Conservation (phyloP, 2,888 invertebrate species). For the Anodontia alba region DNA sequence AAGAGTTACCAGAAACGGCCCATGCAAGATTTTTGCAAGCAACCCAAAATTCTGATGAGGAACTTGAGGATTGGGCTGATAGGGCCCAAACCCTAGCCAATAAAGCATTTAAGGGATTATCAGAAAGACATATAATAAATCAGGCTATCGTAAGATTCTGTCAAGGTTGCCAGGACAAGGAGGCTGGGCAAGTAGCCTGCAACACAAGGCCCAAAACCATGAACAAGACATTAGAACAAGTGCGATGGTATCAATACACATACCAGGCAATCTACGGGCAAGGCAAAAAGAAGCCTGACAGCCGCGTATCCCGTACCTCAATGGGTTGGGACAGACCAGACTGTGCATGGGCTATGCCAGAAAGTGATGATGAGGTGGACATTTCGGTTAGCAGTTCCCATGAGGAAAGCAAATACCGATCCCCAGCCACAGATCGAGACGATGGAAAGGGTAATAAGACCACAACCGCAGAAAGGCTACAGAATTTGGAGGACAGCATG, state of each 20-base stretch:
- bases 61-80: constrained; percentile 33
- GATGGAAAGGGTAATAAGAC: too few species aligned
- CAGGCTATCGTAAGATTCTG: constrained; percentile 29
- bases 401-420: too few species aligned
- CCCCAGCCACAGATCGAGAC: too few species aligned
- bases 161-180: constrained; percentile 19
- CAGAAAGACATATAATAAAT: constrained; percentile 21
- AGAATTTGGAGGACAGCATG: neutral
- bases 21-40: constrained; percentile 16
- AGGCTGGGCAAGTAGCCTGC: constrained; percentile 30
- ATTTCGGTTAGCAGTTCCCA: too few species aligned
- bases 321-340: too few species aligned
- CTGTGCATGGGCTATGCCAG: too few species aligned
- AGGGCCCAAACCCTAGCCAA: constrained; percentile 20
- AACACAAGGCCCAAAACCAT: constrained; percentile 16
- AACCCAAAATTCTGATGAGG: constrained; percentile 5
- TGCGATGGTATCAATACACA: constrained; percentile 7
- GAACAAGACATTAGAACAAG: constrained; percentile 22
- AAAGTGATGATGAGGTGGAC: too few species aligned
- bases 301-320: neutral
- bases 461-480: too few species aligned
- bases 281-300: too few species aligned
- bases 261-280: neutral
- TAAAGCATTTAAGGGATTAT: constrained; percentile 26
- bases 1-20: constrained; percentile 30